phyloP scores from a whole-genome alignment of 2,113 vertebrate species.

The Proteles cristata region DNA sequence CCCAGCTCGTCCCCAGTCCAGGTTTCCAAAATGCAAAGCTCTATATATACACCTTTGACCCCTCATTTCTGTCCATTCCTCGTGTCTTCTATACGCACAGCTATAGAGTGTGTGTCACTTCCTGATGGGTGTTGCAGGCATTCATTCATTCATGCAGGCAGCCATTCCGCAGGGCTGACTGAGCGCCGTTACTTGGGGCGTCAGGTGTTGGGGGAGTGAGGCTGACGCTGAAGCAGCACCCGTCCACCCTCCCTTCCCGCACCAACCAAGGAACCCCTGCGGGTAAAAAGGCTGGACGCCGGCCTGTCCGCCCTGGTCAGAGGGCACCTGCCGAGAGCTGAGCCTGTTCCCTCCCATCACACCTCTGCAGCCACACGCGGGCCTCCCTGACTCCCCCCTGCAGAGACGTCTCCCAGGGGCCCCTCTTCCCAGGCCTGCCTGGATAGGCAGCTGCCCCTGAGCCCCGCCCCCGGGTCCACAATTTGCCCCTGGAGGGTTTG shows the following conservation, averaged over 20 bases:
- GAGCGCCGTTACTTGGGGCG: not conserved
- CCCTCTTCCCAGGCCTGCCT: not conserved
- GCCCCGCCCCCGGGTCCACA: not conserved
- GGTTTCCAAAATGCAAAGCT: not conserved
- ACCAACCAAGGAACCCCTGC: not conserved
- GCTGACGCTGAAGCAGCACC: not conserved
- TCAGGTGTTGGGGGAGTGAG: not conserved
- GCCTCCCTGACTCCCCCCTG: not conserved
- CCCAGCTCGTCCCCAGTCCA: not conserved
- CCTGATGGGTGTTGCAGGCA: no score
- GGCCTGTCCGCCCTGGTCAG: fast-evolving
- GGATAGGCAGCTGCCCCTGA: no score
- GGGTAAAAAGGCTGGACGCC: not conserved
- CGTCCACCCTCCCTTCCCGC: not conserved
- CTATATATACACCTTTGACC: not conserved
- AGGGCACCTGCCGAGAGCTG: not conserved
- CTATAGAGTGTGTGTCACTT: not conserved
- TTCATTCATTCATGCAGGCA: not conserved
- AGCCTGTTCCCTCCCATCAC: fast-evolving
- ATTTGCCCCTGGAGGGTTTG: not conserved
- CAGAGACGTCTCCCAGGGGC: not conserved
- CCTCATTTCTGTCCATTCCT: fast-evolving
- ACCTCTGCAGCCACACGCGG: fast-evolving
- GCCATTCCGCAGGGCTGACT: fast-evolving
- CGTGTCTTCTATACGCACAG: not conserved